Evolutionary conservation across 2,797 vertebrate species (phyloP).

Genomic region (Glyptemys insculpta): DNA sequence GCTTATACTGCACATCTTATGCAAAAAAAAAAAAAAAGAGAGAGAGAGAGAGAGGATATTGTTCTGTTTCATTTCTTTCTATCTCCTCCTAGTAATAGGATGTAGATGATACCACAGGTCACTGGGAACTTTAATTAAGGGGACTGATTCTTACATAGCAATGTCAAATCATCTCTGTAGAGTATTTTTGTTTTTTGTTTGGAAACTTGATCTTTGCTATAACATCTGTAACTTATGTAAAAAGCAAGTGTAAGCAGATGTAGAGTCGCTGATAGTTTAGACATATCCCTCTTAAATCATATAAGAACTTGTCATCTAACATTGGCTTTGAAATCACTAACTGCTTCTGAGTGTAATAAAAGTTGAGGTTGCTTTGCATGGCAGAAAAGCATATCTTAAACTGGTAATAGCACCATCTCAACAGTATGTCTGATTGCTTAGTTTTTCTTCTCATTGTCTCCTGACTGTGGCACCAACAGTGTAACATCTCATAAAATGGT

Average conservation of each 20-base stretch:
- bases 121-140: background rate
- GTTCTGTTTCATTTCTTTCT: background rate
- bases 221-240: background rate
- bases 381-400: background rate
- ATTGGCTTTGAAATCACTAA: background rate
- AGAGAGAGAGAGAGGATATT: too few relatives aligned
- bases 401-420: background rate
- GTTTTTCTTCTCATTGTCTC: background rate
- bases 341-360: background rate
- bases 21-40: background rate
- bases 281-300: background rate
- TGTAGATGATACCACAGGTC: background rate
- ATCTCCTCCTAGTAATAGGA: background rate
- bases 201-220: background rate
- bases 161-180: background rate
- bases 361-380: background rate
- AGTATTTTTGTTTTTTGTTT: slow-evolving; percentile 9
- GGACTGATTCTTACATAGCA: background rate
- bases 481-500: slow-evolving; percentile 1
- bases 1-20: background rate
- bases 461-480: background rate
- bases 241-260: background rate
- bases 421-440: background rate
- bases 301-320: background rate
- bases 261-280: slow-evolving; percentile 6